Evolutionary conservation across 1,140 invertebrate species (phyloP).

Genomic region (Thaumetopoea pityocampa): DNA sequence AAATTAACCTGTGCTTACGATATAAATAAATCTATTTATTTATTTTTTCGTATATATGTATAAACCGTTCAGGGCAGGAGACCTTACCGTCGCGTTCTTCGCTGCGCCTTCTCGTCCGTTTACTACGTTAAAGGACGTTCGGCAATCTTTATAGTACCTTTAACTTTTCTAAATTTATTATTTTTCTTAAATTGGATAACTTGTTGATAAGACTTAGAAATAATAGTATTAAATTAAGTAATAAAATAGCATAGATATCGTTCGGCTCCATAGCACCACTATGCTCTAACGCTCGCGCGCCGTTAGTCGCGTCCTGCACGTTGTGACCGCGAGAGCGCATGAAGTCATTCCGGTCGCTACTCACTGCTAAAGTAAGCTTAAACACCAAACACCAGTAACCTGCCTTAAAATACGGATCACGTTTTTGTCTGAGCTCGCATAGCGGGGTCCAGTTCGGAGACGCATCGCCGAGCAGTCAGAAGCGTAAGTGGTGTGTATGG

Average conservation of each 20-base stretch:
- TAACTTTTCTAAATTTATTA: no score
- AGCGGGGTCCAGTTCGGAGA: conserved; percentile 19
- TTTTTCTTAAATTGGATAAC: no score
- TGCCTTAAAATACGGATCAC: background rate
- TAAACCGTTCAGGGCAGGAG: no score
- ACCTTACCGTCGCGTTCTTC: no score
- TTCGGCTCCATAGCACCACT: conserved; percentile 70
- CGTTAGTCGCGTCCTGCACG: conserved; percentile 25
- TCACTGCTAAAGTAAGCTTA: conserved; percentile 7
- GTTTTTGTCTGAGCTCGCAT: background rate
- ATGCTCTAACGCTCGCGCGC: conserved; percentile 60
- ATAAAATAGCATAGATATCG: conserved; percentile 19
- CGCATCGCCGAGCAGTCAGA: conserved; percentile 54
- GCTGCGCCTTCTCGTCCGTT: no score
- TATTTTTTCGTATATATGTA: no score
- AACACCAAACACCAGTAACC: conserved; percentile 7
- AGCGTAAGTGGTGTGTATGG: conserved; percentile 72
- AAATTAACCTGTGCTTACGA: no score
- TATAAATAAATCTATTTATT: no score
- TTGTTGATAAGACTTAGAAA: conserved; percentile 13
- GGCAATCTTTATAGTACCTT: no score
- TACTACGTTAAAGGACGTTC: no score
- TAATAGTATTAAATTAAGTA: conserved; percentile 11
- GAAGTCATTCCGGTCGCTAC: conserved; percentile 8
- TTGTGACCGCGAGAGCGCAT: conserved; percentile 9